Evolutionary conservation across 1,140 invertebrate species (phyloP).

Genomic region (Gryllus bimaculatus): DNA sequence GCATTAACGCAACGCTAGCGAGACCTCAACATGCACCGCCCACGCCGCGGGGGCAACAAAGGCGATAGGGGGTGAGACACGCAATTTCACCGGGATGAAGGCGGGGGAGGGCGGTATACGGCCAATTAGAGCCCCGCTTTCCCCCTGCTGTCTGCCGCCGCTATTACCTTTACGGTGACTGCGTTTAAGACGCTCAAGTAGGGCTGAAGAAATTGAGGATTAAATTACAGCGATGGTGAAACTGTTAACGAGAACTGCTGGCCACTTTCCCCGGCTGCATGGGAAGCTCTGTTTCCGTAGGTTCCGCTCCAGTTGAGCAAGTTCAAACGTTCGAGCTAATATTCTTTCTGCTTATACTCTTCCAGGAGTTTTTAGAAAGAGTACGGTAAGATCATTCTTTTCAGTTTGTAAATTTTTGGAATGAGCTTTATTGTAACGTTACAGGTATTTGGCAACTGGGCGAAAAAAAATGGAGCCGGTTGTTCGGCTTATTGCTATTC

Average conservation of each 20-base stretch:
- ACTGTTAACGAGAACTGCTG: neutral
- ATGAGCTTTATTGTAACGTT: too few relatives aligned
- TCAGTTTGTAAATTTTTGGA: too few relatives aligned
- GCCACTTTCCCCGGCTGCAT: too few relatives aligned
- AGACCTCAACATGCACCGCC: neutral
- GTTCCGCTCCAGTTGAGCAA: too few relatives aligned
- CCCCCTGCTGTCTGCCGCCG: neutral
- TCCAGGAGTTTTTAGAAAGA: too few relatives aligned
- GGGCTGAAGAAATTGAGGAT: neutral
- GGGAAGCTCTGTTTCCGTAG: too few relatives aligned
- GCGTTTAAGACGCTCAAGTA: constrained; percentile 1
- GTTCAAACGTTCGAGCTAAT: too few relatives aligned
- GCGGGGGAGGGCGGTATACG: neutral
- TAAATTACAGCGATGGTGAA: neutral
- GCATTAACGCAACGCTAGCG: neutral
- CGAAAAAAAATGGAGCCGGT: too few relatives aligned
- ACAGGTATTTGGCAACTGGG: too few relatives aligned
- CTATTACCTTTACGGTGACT: neutral
- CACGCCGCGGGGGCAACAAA: neutral
- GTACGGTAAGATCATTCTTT: too few relatives aligned
- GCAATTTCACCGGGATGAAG: neutral
- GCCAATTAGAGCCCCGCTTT: neutral
- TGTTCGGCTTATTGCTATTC: too few relatives aligned
- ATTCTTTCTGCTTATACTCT: too few relatives aligned
- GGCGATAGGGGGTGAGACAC: neutral